These are phyloP conservation scores for Zonitis immaculata DNA, from an alignment of 2,888 invertebrate genomes.

Conservation along the genomic window DNA sequence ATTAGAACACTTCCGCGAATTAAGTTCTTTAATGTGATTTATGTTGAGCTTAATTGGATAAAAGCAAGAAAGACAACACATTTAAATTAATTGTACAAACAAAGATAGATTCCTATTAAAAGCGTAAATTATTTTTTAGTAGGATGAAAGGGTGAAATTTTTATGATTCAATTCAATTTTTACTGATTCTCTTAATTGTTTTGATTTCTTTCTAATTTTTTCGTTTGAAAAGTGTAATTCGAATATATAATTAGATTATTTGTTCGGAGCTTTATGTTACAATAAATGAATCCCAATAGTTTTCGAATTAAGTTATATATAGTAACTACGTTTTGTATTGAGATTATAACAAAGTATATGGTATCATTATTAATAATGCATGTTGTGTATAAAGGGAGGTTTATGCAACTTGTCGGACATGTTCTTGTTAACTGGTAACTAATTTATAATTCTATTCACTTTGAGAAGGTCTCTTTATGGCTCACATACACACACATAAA, in stretches of 20 bases:
- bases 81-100: neutral
- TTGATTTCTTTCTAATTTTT: too few relatives aligned
- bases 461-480: conserved; percentile 22
- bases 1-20: conserved; percentile 36
- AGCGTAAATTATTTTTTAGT: too few relatives aligned
- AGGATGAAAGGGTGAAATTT: too few relatives aligned
- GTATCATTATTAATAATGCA: conserved; percentile 31
- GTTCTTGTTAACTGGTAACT: conserved; percentile 34
- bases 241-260: too few relatives aligned
- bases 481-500: too few relatives aligned
- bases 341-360: conserved; percentile 18
- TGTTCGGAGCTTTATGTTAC: too few relatives aligned
- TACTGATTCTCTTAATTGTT: too few relatives aligned
- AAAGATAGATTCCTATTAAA: neutral
- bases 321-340: conserved; percentile 5
- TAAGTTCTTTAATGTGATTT: conserved; percentile 40
- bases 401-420: conserved; percentile 36
- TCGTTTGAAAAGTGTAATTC: too few relatives aligned
- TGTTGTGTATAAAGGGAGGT: conserved; percentile 30
- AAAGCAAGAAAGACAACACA: conserved; percentile 27
- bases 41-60: conserved; percentile 39
- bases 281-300: too few relatives aligned
- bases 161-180: too few relatives aligned
- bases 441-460: conserved; percentile 40
- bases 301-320: too few relatives aligned